Percentiles rank a stretch among this genome's conserved stretches.
Conservation (phyloP, 2,113 vertebrate genomes). For the Australoheros scitulus region DNA sequence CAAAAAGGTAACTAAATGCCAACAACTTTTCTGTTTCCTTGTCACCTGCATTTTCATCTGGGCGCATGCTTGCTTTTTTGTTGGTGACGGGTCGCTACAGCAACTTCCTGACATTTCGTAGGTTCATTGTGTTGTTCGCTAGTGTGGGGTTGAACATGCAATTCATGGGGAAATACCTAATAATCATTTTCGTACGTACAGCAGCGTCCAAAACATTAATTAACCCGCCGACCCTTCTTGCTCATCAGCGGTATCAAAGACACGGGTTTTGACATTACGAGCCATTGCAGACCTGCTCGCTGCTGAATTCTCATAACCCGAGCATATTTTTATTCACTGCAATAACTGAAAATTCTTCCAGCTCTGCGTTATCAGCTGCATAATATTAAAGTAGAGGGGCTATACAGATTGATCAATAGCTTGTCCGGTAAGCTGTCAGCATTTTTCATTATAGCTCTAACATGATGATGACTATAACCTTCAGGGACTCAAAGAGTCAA, state of each 20-base stretch:
- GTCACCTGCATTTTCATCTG: conserved; percentile 78
- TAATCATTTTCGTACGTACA: neutral
- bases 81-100: conserved; percentile 45
- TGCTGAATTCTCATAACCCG: conserved; percentile 7
- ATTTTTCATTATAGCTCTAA: conserved; percentile 77
- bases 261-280: neutral
- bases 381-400: conserved; percentile 67
- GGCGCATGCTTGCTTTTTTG: conserved; percentile 68
- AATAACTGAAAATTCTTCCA: conserved; percentile 62
- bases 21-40: conserved; percentile 75
- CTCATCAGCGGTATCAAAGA: neutral
- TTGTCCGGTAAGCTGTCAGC: conserved; percentile 79
- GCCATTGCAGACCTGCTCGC: conserved; percentile 19
- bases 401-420: conserved; percentile 75
- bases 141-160: conserved; percentile 31
- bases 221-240: neutral
- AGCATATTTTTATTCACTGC: conserved; percentile 39
- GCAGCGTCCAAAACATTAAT: neutral
- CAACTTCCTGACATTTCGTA: neutral
- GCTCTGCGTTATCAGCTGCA: conserved; percentile 64
- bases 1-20: conserved; percentile 99
- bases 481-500: conserved; percentile 66
- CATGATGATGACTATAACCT: conserved; percentile 76
- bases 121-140: conserved; percentile 13
- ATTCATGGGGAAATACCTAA: conserved; percentile 64